Percentiles rank a stretch among this genome's conserved stretches.
Evolutionary conservation across 1,140 invertebrate species (phyloP).

Genomic region (Musca domestica): DNA sequence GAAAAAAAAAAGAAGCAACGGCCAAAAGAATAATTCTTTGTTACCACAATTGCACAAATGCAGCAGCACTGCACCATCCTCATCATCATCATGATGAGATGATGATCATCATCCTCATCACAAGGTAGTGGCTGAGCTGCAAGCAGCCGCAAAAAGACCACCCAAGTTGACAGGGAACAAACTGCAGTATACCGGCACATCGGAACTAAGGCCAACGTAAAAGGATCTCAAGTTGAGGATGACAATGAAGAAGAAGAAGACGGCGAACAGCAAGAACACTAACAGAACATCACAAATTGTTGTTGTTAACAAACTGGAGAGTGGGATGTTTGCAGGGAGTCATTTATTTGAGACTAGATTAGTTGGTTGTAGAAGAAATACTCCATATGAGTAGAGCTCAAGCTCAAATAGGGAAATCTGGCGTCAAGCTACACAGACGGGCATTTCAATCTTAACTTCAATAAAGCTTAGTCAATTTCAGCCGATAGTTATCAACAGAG

Average conservation of each 20-base stretch:
- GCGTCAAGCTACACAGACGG: not conserved
- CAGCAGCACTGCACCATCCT: not conserved
- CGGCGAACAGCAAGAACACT: not conserved
- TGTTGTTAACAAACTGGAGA: conserved; percentile 40
- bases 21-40: conserved; percentile 14
- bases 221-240: no score
- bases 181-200: conserved; percentile 16
- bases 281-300: conserved; percentile 48
- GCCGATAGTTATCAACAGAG: conserved; percentile 5
- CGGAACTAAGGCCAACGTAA: not conserved
- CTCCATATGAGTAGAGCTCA: no score
- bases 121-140: not conserved
- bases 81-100: not conserved
- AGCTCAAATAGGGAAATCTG: no score
- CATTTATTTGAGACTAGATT: no score
- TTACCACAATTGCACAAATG: conserved; percentile 5
- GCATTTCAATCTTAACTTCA: conserved; percentile 3
- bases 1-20: no score
- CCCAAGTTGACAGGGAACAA: conserved; percentile 53
- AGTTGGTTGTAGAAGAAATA: no score
- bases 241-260: no score
- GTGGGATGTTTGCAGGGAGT: no score
- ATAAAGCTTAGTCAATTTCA: conserved; percentile 19
- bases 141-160: conserved; percentile 34
- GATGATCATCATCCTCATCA: not conserved